A percentile compares a stretch with the other conserved stretches of the same genome.
phyloP scores from a whole-genome alignment of 2,888 invertebrate species.

The Hybos culiciformis region DNA sequence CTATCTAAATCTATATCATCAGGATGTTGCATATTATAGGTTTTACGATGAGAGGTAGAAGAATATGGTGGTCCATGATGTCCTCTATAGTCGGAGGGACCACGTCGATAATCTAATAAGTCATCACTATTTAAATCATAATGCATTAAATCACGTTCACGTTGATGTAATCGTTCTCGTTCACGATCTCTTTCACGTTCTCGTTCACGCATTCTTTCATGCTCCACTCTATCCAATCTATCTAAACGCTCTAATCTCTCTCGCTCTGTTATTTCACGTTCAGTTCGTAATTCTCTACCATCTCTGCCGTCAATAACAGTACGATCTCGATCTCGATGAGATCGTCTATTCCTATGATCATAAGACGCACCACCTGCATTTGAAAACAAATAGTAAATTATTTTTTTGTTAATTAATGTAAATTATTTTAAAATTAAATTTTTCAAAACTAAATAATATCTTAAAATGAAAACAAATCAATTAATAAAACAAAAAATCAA shows the following conservation, averaged over 20 bases:
- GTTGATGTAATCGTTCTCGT: slow-evolving; percentile 30
- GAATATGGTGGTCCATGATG: slow-evolving; percentile 13
- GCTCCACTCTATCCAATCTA: slow-evolving; percentile 13
- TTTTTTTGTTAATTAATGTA: not conserved
- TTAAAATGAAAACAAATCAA: not conserved
- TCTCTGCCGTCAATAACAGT: slow-evolving; percentile 25
- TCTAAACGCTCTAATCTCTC: slow-evolving; percentile 19
- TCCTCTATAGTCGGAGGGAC: slow-evolving; percentile 26
- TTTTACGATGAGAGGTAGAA: slow-evolving; percentile 18
- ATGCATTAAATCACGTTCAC: slow-evolving; percentile 35
- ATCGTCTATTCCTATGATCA: slow-evolving; percentile 32
- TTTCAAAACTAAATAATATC: not conserved
- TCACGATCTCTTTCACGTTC: slow-evolving; percentile 24
- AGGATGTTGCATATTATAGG: slow-evolving; percentile 21
- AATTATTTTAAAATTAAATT: not conserved
- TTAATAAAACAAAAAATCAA: not conserved
- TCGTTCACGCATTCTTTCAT: slow-evolving; percentile 17
- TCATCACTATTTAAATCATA: slow-evolving; percentile 36
- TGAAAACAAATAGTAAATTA: not conserved
- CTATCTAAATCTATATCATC: slow-evolving; percentile 28
- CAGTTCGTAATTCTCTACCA: slow-evolving; percentile 12
- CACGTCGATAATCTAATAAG: slow-evolving; percentile 31
- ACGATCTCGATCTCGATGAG: slow-evolving; percentile 25
- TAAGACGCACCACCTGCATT: slow-evolving; percentile 29
- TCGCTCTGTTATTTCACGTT: not conserved